A percentile compares a stretch with the other conserved stretches of the same genome.
Evolutionary conservation across 2,113 vertebrate species (phyloP).

Genomic region (Erythrolamprus reginae): DNA sequence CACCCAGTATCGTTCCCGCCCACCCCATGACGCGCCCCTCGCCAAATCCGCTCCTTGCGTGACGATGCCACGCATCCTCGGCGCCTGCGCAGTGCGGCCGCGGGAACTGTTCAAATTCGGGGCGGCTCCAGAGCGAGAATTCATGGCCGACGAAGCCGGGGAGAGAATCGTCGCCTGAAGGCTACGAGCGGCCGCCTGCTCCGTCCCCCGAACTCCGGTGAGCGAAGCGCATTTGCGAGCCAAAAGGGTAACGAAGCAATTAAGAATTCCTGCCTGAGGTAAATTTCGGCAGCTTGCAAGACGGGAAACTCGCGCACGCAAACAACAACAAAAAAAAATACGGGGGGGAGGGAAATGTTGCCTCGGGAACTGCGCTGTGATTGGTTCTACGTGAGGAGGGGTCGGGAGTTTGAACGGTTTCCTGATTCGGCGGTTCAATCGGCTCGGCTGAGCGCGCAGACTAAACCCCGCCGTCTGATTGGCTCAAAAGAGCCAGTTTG

Average conservation of each 20-base stretch:
- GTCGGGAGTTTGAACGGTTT: neutral
- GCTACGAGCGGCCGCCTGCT: rapidly evolving
- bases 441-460: neutral
- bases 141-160: no score
- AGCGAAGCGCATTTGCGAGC: neutral
- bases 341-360: neutral
- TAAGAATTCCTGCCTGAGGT: neutral
- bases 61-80: neutral
- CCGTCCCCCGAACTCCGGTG: neutral
- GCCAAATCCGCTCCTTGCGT: rapidly evolving
- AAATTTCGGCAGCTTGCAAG: neutral
- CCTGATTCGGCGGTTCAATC: neutral
- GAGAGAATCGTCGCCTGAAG: neutral
- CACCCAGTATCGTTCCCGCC: no score
- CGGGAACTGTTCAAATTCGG: neutral
- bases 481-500: neutral
- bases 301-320: no score
- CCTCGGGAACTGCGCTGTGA: neutral
- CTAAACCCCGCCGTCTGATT: neutral
- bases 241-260: neutral
- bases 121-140: neutral
- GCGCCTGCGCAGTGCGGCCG: neutral
- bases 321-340: neutral
- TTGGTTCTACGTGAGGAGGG: neutral
- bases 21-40: neutral